Base-by-base conservation (phyloP, 2,888 invertebrate genomes). In the Habroteleia sp. region DNA sequence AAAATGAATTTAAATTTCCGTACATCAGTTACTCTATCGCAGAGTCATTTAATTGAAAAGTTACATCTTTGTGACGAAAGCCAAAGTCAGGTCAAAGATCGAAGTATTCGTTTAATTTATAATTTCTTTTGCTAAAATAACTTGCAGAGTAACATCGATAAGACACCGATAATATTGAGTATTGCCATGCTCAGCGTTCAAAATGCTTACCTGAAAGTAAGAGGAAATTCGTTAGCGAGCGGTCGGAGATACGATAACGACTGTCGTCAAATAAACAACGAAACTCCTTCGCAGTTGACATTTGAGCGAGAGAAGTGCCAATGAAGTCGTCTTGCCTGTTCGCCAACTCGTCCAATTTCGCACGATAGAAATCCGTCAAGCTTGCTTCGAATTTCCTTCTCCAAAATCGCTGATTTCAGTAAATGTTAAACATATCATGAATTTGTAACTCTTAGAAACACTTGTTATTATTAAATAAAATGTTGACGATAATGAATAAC, bases 191-290 rank as follows among this genome's bases (percentile, higher is more conserved):
- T 33, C 29, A 42, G 41, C 46, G 42, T 27, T 39, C 42, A 42
- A 39, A 46, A 71, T 68, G 79, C 82, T 85, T 80, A 82, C 81
- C 78, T 83, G 80, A 68, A 74, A 82, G 81, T 56, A 42, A 29
- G 37, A 56, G 6, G 37, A 56, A 54, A 58, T 79, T 76, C 74
- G 48, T 77, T 78, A 78, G 52, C 16, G 46, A 79, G 56, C 79
- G 80, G 79, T 78, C 78, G 66, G 69, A 74, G 66, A 54, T 77
- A 78, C 77, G 79, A 77, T 73, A 52, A 60, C 44, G 60, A 41
- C 46, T 27, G 46, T 46, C 54, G 33, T 52, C 27, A 62, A 52
- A 74, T 66, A 74, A 74, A 74, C 73, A 74, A 33, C 31, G 33
- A 29, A 73, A 73, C 60, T 66, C 46, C 52, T 50, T 52, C 52